Evolutionary conservation across 2,888 invertebrate species (phyloP), one percentile per base, ranked within the genome.

Genomic region (Anoncus sp.): DNA sequence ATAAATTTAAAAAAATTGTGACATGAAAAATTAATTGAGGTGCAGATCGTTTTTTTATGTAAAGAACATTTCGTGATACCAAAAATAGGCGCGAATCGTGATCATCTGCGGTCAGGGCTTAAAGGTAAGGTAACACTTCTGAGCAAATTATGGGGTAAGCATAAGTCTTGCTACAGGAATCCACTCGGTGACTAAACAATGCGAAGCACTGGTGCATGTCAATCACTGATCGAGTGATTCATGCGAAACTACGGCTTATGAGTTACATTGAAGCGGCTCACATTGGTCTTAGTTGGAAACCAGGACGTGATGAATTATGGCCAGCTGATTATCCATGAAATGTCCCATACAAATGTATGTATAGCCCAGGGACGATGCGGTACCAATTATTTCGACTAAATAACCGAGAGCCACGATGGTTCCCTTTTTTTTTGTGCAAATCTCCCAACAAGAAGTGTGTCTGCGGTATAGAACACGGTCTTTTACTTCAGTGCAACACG

Each of bases 321-420:
- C 5, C 12, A 38, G 38, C 10, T 38, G 38, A 38, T 45, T 16
- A 16, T 3, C 3, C 45, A 45, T 16, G 16, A 16, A 16, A 45
- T 3, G 3, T 10, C 45, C 40, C 3, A n/a, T 10, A 40, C 40
- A 40, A 43, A 55, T 66, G 35, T 47, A 5, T 51, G 14, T 51
- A 51, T 24, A 51, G 3, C 5, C 10, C 16, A 51, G 3, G 24
- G 22, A 51, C 12, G 63, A 72, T 53, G 62, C 63, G 55, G 63
- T 72, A 82, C 82, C 83, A 84, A 84, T 82, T 84, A 83, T 83
- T 79, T 82, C 76, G 79, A 79, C 82, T 79, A 72, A 82, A 82
- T 82, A 82, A 82, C 82, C 75, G 77, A 79, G 78, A 63, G 80
- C 65, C 45, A 70, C 45, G 16, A 49, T 27, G 65, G 57, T 18